These are phyloP conservation scores for Pseudococcus longispinus DNA, from an alignment of 2,888 invertebrate genomes.

Conservation along the genomic window DNA sequence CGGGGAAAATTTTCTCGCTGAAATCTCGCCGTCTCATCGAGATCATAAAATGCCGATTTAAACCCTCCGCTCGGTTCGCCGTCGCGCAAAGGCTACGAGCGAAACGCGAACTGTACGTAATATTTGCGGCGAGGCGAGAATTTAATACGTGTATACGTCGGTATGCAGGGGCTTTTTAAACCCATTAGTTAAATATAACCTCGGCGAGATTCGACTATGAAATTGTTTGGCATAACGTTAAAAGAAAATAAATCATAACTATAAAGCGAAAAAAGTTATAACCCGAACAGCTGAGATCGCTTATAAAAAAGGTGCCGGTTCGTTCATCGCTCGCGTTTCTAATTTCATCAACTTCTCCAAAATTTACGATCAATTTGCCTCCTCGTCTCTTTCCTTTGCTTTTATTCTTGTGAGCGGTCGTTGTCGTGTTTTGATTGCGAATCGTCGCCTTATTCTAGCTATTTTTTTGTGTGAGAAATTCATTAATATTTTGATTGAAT, in stretches of 20 bases:
- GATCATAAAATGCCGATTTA: constrained; percentile 22
- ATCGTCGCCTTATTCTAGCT: background rate
- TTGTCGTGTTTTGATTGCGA: background rate
- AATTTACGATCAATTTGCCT: constrained; percentile 18
- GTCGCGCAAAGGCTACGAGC: background rate
- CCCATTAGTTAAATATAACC: constrained; percentile 31
- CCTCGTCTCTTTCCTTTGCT: background rate
- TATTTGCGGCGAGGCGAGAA: constrained; percentile 13
- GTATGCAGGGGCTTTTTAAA: background rate
- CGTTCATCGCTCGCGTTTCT: background rate
- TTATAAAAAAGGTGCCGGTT: background rate
- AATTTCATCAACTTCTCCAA: constrained; percentile 10
- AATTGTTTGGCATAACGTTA: constrained; percentile 34
- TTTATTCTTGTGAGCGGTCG: too few relatives aligned
- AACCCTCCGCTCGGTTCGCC: background rate
- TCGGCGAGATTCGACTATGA: constrained; percentile 8
- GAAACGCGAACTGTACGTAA: background rate
- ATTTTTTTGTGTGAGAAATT: too few relatives aligned
- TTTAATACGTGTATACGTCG: background rate
- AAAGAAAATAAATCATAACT: constrained; percentile 31
- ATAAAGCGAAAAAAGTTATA: constrained; percentile 32
- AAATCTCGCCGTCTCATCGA: constrained; percentile 6
- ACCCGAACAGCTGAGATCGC: constrained; percentile 10
- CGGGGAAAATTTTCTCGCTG: background rate
- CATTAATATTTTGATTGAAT: too few relatives aligned